Conservation (phyloP, 1,140 invertebrate genomes). For the Chymomyza costata region DNA sequence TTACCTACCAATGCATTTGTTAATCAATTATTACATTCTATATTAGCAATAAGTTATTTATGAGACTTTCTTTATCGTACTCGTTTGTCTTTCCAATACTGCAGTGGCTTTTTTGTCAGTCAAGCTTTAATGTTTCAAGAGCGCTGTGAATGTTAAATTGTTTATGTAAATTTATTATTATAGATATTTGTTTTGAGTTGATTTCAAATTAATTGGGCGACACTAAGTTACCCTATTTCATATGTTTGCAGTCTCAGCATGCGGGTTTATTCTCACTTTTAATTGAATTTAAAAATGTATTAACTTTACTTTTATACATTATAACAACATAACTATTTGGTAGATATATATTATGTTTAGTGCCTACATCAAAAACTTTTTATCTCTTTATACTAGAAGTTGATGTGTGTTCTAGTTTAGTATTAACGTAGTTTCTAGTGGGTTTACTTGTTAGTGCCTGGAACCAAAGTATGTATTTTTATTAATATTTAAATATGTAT, state of each 20-base stretch:
- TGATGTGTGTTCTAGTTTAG: conserved; percentile 1
- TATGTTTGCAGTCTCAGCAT: no score
- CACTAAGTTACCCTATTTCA: no score
- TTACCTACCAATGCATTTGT: no score
- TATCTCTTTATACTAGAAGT: no score
- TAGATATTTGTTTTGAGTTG: conserved; percentile 4
- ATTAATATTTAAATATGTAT: conserved; percentile 2
- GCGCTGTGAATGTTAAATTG: conserved; percentile 52
- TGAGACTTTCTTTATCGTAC: no score
- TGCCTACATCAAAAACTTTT: no score
- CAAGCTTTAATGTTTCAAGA: conserved; percentile 19
- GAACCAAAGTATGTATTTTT: neutral
- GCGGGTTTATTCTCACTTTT: conserved; percentile 9
- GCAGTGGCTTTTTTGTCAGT: neutral
- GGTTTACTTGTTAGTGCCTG: conserved; percentile 5
- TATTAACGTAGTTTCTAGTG: conserved; percentile 9
- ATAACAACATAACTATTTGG: no score
- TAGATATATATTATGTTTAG: no score
- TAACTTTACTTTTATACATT: conserved; percentile 43
- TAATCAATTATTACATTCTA: no score
- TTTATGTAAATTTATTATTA: conserved; percentile 20
- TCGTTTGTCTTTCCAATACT: neutral
- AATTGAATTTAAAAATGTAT: conserved; percentile 48
- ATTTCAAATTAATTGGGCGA: no score
- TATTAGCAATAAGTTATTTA: no score